A percentile compares a stretch with the other conserved stretches of the same genome.
Evolutionary conservation across 2,888 invertebrate genomes (phyloP).

Genomic region (Aphidoletes aphidimyza): DNA sequence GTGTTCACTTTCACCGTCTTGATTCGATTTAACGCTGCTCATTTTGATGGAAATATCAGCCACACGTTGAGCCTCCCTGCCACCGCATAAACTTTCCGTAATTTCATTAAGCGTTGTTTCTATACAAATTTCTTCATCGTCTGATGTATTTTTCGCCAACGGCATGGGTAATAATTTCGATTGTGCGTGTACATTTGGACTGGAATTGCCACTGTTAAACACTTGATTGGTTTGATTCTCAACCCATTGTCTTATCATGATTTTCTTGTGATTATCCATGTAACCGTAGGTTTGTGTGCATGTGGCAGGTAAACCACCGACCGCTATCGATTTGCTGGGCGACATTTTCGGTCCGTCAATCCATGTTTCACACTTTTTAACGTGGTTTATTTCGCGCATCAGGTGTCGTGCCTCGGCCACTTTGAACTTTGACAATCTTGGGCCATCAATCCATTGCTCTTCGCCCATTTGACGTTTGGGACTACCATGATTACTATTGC

Average conservation of each 20-base stretch:
- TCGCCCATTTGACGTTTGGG: conserved; percentile 69
- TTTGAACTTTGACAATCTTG: conserved; percentile 85
- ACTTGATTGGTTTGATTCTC: conserved; percentile 89
- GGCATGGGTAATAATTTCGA: neutral
- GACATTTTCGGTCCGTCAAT: conserved; percentile 88
- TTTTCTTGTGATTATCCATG: conserved; percentile 92
- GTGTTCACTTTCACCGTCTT: conserved; percentile 61
- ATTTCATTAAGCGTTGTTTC: conserved; percentile 68
- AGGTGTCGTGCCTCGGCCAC: conserved; percentile 84
- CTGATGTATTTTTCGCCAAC: conserved; percentile 59
- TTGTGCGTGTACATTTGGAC: conserved; percentile 67
- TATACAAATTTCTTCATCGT: conserved; percentile 63
- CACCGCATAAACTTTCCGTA: conserved; percentile 9
- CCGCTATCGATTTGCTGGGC: conserved; percentile 67
- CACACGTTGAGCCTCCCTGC: neutral
- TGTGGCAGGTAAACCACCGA: conserved; percentile 58
- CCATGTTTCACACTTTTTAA: conserved; percentile 91
- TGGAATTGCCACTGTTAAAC: conserved; percentile 62
- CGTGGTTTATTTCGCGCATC: conserved; percentile 79
- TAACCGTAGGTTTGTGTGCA: conserved; percentile 75
- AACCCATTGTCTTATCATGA: conserved; percentile 93
- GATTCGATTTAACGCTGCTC: neutral
- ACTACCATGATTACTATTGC: conserved; percentile 64
- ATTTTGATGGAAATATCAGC: neutral
- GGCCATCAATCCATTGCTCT: conserved; percentile 97